Conservation (phyloP, 2,888 invertebrate species). For the Drosophila infuscata region DNA sequence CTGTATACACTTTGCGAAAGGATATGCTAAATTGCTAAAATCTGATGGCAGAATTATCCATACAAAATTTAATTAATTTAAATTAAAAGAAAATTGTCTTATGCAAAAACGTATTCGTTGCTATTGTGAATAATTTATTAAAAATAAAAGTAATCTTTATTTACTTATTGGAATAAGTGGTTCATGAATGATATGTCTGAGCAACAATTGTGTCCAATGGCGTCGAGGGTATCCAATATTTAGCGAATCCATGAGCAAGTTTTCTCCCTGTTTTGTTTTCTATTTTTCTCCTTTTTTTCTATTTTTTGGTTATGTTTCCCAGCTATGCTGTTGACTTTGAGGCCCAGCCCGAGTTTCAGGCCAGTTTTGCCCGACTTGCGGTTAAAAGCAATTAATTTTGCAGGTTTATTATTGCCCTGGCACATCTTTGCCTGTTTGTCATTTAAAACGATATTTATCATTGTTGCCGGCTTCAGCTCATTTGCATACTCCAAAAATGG, state of each 20-base stretch:
- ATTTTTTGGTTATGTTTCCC: neutral
- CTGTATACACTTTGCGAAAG: neutral
- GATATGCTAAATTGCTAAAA: neutral
- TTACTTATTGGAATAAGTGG: no score
- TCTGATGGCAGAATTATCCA: neutral
- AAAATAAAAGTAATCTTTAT: no score
- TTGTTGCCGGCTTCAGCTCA: constrained; percentile 57
- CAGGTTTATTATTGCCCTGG: constrained; percentile 65
- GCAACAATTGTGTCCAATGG: neutral
- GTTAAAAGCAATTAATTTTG: constrained; percentile 68
- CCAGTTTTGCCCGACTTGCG: constrained; percentile 47
- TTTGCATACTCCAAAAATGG: constrained; percentile 50
- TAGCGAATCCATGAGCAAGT: neutral
- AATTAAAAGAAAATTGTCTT: neutral
- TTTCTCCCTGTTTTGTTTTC: neutral
- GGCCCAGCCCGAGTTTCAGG: neutral
- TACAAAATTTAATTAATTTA: neutral
- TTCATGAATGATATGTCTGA: neutral
- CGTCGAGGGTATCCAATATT: neutral
- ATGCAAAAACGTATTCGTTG: no score
- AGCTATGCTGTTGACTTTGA: constrained; percentile 6
- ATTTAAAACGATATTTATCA: constrained; percentile 76
- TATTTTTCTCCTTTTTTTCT: neutral
- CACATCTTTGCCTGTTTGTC: constrained; percentile 68
- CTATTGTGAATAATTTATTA: no score